These are phyloP conservation scores for Megaleporinus macrocephalus DNA, from an alignment of 2,113 vertebrate genomes.

Conservation along the genomic window DNA sequence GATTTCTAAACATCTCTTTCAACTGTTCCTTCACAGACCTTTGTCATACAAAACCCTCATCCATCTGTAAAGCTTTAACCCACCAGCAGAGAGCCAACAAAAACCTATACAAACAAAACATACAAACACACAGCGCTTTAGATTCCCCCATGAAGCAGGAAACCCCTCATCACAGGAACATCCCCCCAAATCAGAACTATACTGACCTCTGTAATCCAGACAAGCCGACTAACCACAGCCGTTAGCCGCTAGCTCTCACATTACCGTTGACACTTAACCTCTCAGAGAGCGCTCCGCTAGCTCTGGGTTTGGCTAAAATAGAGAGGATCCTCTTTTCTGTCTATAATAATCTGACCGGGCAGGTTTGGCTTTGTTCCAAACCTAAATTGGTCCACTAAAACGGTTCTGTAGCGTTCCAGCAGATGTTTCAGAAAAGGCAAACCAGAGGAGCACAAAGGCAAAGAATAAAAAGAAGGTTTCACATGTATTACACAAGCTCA, in stretches of 20 bases:
- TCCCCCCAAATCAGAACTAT: conserved; percentile 30
- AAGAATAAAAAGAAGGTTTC: conserved; percentile 66
- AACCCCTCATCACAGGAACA: conserved; percentile 12
- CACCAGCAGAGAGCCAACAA: background rate
- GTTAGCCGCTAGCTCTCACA: background rate
- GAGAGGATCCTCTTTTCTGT: conserved; percentile 44
- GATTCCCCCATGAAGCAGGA: background rate
- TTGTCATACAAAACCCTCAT: background rate
- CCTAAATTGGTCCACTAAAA: conserved; percentile 49
- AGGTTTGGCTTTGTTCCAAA: conserved; percentile 53
- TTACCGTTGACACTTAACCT: conserved; percentile 20
- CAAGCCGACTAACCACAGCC: conserved; percentile 19
- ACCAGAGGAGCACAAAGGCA: conserved; percentile 51
- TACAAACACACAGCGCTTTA: background rate
- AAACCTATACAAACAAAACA: conserved; percentile 7
- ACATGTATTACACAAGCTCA: conserved; percentile 25
- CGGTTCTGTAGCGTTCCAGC: conserved; percentile 47
- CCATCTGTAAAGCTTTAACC: conserved; percentile 7
- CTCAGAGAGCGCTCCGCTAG: conserved; percentile 6
- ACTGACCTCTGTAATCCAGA: conserved; percentile 40
- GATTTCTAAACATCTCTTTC: background rate
- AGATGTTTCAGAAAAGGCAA: conserved; percentile 61
- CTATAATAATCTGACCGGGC: conserved; percentile 52
- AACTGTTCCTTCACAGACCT: background rate
- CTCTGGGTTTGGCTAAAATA: conserved; percentile 54